These are phyloP conservation scores for Graphium colonna DNA, from an alignment of 2,888 invertebrate genomes.

Conservation along the genomic window DNA sequence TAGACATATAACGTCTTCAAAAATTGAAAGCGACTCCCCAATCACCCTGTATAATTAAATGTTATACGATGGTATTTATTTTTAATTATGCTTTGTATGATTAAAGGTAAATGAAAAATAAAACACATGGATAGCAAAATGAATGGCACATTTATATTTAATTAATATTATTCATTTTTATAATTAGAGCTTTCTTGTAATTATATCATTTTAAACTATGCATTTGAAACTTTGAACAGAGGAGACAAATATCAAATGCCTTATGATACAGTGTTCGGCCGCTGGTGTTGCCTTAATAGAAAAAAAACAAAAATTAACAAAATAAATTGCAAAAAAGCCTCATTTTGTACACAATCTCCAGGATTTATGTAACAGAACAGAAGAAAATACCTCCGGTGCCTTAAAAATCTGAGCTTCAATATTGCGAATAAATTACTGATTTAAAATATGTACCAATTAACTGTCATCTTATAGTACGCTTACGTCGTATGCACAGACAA, in stretches of 20 bases:
- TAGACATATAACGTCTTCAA: too few relatives aligned
- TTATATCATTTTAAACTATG: slow-evolving; percentile 69
- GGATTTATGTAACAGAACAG: slow-evolving; percentile 44
- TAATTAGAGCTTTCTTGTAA: slow-evolving; percentile 78
- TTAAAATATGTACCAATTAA: slow-evolving; percentile 18
- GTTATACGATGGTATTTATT: too few relatives aligned
- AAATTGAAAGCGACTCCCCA: too few relatives aligned
- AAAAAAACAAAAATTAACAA: slow-evolving; percentile 44
- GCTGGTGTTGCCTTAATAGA: slow-evolving; percentile 45
- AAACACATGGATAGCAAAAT: slow-evolving; percentile 78
- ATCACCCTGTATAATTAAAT: too few relatives aligned
- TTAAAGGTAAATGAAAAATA: too few relatives aligned
- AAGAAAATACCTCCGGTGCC: slow-evolving; percentile 41
- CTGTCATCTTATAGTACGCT: slow-evolving; percentile 11
- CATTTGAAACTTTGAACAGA: slow-evolving; percentile 54
- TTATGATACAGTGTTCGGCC: slow-evolving; percentile 53
- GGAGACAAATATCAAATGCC: slow-evolving; percentile 53
- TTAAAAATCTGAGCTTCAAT: slow-evolving; percentile 45
- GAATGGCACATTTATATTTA: slow-evolving; percentile 81
- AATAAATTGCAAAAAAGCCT: slow-evolving; percentile 50
- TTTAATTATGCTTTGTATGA: too few relatives aligned
- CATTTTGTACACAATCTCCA: slow-evolving; percentile 62
- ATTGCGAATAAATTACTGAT: slow-evolving; percentile 53
- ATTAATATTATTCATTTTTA: slow-evolving; percentile 80
- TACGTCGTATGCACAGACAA: slow-evolving; percentile 50